Percentiles rank a stretch among this genome's conserved stretches.
phyloP scores from a whole-genome alignment of 2,888 invertebrate species.

The Hoplodrina ambigua region DNA sequence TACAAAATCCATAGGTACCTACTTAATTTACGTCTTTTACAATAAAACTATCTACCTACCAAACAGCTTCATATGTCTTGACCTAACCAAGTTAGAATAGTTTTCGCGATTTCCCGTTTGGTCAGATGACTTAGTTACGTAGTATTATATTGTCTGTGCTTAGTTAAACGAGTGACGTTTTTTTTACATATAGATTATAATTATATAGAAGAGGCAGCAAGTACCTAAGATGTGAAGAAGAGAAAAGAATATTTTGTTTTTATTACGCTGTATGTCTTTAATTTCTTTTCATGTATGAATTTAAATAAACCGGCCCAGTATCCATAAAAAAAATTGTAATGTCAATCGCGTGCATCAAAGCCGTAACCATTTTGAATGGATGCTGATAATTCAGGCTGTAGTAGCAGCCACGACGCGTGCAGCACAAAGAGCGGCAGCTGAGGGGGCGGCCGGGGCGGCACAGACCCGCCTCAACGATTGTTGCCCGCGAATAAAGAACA shows the following conservation, averaged over 20 bases:
- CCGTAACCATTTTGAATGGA: constrained; percentile 48
- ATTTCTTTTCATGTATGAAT: neutral
- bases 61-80: too few species aligned
- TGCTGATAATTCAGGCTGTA: constrained; percentile 44
- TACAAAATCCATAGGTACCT: too few species aligned
- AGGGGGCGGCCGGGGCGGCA: constrained; percentile 79
- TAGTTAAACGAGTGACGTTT: too few species aligned
- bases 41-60: too few species aligned
- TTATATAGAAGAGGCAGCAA: too few species aligned
- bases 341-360: constrained; percentile 50
- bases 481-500: constrained; percentile 62
- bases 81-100: too few species aligned
- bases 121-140: too few species aligned
- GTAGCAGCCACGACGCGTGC: constrained; percentile 61
- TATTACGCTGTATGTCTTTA: neutral
- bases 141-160: too few species aligned
- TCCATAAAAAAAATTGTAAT: constrained; percentile 27
- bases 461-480: constrained; percentile 79
- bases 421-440: constrained; percentile 69
- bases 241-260: too few species aligned
- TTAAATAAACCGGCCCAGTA: neutral
- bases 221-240: too few species aligned
- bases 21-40: too few species aligned
- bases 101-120: too few species aligned
- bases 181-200: neutral